Conservation (phyloP, 2,888 invertebrate species). For the Galerucella nymphaeae region DNA sequence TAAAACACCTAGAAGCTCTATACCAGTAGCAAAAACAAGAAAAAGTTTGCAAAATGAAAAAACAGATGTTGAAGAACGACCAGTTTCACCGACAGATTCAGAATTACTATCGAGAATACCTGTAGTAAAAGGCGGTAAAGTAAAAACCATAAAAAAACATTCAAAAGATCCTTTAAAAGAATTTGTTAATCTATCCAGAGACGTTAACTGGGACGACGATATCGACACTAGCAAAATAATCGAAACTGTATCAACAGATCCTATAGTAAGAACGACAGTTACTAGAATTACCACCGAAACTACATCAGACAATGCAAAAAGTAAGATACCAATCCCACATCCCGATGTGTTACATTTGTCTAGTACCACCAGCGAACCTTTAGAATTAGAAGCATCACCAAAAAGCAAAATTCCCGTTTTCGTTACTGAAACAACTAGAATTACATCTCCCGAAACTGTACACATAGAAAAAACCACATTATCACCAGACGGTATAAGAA, state of each 20-base stretch:
- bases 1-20: constrained; percentile 52
- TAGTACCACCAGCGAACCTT: constrained; percentile 30
- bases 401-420: constrained; percentile 67
- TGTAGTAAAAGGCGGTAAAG: constrained; percentile 62
- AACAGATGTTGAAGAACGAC: constrained; percentile 50
- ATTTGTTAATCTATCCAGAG: constrained; percentile 62
- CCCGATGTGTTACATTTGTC: constrained; percentile 42
- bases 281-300: constrained; percentile 56
- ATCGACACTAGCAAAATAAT: constrained; percentile 51
- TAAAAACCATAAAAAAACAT: constrained; percentile 67
- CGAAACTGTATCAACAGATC: constrained; percentile 50
- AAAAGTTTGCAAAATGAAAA: constrained; percentile 55
- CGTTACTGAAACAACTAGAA: constrained; percentile 59
- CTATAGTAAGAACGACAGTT: constrained; percentile 62
- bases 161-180: constrained; percentile 66
- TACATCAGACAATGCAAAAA: constrained; percentile 45
- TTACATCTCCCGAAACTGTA: constrained; percentile 54
- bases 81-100: constrained; percentile 54
- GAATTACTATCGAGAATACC: constrained; percentile 63
- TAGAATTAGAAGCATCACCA: constrained; percentile 45
- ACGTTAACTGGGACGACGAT: constrained; percentile 64
- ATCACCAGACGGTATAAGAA: constrained; percentile 49
- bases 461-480: constrained; percentile 49
- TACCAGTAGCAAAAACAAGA: constrained; percentile 58
- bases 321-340: constrained; percentile 55